These are phyloP conservation scores for Microtus richardsoni DNA, from an alignment of 2,113 vertebrate genomes.

Conservation along the genomic window DNA sequence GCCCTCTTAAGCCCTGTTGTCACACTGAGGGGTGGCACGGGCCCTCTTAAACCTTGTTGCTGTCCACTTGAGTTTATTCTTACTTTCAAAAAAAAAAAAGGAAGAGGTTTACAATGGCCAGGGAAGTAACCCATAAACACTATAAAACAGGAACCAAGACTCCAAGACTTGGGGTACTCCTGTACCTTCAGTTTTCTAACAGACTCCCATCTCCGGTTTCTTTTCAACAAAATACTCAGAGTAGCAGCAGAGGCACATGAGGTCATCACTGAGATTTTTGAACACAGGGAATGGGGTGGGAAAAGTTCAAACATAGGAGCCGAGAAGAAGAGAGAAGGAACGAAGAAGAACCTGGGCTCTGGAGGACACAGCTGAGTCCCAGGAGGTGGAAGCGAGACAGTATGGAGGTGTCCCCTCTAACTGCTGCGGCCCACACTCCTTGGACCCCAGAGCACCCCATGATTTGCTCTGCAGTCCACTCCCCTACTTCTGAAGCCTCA, in stretches of 20 bases:
- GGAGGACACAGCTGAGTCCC: constrained; percentile 47
- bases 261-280: constrained; percentile 57
- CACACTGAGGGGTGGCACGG: neutral
- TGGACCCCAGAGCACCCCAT: constrained; percentile 67
- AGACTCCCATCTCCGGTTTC: constrained; percentile 29
- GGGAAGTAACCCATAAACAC: constrained; percentile 71
- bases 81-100: constrained; percentile 39
- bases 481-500: constrained; percentile 50
- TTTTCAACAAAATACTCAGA: constrained; percentile 59
- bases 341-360: constrained; percentile 49
- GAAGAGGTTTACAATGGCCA: neutral
- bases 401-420: neutral
- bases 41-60: neutral
- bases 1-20: neutral
- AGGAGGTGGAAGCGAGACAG: constrained; percentile 35
- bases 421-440: constrained; percentile 40
- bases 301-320: constrained; percentile 61
- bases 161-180: constrained; percentile 47
- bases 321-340: constrained; percentile 54
- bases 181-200: constrained; percentile 48
- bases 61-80: constrained; percentile 78
- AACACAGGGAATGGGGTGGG: constrained; percentile 64
- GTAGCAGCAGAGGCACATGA: constrained; percentile 68
- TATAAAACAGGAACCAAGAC: constrained; percentile 72
- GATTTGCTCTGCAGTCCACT: constrained; percentile 63